Conservation (phyloP, 2,888 invertebrate genomes). For the Petrolisthes cinctipes region DNA sequence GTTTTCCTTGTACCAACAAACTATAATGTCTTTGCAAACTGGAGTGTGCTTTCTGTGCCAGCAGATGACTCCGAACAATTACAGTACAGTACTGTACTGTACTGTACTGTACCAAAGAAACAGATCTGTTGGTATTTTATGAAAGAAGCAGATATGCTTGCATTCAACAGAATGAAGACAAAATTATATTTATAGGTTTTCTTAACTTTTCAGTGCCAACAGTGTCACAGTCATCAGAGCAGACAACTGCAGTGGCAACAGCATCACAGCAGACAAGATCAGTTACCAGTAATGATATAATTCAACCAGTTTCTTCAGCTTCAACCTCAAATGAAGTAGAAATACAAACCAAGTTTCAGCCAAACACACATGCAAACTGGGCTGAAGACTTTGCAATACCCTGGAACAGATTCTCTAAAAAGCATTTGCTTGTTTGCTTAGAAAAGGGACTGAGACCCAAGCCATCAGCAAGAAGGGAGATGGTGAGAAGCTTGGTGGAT, state of each 20-base stretch:
- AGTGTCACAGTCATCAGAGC: not conserved
- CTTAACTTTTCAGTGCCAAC: slow-evolving; percentile 20
- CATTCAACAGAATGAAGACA: not conserved
- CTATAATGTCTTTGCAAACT: too few species aligned
- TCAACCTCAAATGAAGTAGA: not conserved
- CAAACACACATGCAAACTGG: not conserved
- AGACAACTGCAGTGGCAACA: not conserved
- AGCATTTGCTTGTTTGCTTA: not conserved
- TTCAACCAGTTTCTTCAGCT: slow-evolving; percentile 15
- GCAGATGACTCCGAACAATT: too few species aligned
- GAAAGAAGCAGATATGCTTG: too few species aligned
- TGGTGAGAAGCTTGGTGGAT: slow-evolving; percentile 26
- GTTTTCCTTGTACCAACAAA: too few species aligned
- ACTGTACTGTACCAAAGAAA: too few species aligned
- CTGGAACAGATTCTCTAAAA: not conserved
- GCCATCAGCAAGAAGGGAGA: slow-evolving; percentile 17
- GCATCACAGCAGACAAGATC: not conserved
- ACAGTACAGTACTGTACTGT: too few species aligned
- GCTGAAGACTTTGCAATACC: not conserved
- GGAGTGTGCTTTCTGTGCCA: not conserved
- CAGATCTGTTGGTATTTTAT: too few species aligned
- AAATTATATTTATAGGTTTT: slow-evolving; percentile 6
- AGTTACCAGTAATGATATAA: not conserved
- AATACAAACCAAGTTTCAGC: slow-evolving; percentile 4
- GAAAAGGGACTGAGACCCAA: slow-evolving; percentile 18